These are phyloP conservation scores for Coenonympha arcania DNA, from an alignment of 2,888 invertebrate genomes.

Conservation along the genomic window DNA sequence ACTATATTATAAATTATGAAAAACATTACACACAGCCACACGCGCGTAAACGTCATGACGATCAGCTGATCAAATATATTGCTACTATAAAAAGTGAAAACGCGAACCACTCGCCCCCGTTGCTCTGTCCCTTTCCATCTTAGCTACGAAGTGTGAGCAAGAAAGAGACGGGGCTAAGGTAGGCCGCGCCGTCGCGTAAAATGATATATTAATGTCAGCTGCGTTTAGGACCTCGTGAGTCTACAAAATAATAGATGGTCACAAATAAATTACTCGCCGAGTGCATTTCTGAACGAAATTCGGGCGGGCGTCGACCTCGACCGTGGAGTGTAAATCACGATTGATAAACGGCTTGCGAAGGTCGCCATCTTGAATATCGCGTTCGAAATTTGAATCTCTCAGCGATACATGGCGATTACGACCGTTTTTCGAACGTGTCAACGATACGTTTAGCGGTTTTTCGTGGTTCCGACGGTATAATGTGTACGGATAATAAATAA, in stretches of 20 bases:
- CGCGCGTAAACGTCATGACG: slow-evolving; percentile 70
- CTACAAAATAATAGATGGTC: slow-evolving; percentile 75
- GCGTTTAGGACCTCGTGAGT: slow-evolving; percentile 74
- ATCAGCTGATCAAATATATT: slow-evolving; percentile 75
- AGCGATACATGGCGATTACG: slow-evolving; percentile 43
- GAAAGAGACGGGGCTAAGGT: slow-evolving; percentile 43
- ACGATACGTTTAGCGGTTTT: slow-evolving; percentile 31
- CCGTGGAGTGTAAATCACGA: slow-evolving; percentile 70
- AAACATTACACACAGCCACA: slow-evolving; percentile 62
- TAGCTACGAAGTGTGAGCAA: slow-evolving; percentile 19
- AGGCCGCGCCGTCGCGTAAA: slow-evolving; percentile 63
- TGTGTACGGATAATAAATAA: too few relatives aligned
- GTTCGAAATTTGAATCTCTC: slow-evolving; percentile 69
- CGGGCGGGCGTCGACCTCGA: slow-evolving; percentile 71
- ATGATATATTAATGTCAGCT: slow-evolving; percentile 75
- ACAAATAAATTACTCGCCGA: slow-evolving; percentile 71
- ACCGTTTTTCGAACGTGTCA: slow-evolving; percentile 48
- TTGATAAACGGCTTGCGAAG: slow-evolving; percentile 70
- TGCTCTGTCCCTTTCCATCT: slow-evolving; percentile 44
- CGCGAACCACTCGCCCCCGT: slow-evolving; percentile 61
- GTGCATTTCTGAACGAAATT: slow-evolving; percentile 73
- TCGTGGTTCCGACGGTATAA: slow-evolving; percentile 29
- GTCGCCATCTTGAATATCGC: slow-evolving; percentile 70
- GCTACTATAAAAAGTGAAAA: slow-evolving; percentile 75
- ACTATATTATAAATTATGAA: slow-evolving; percentile 71